Evolutionary conservation across 2,888 invertebrate genomes (phyloP).

Genomic region (Sturmia bella): DNA sequence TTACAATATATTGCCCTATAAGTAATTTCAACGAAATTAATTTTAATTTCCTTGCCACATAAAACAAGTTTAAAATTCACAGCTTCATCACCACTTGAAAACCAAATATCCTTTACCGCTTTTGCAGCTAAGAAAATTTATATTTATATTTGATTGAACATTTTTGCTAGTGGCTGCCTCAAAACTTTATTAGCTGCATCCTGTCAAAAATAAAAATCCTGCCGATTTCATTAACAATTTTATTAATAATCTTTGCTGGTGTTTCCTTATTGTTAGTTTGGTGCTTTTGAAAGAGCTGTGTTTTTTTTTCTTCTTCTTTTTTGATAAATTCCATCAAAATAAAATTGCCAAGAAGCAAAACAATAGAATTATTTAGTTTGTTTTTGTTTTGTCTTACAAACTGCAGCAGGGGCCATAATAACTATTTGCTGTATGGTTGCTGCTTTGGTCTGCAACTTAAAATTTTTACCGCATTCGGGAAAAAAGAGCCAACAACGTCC

Average conservation of each 20-base stretch:
- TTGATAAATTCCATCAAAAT: constrained; percentile 46
- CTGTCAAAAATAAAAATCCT: constrained; percentile 28
- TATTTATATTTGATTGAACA: too few species aligned
- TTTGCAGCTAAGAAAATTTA: too few species aligned
- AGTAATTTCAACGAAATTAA: too few species aligned
- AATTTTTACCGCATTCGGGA: constrained; percentile 50
- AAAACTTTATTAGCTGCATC: constrained; percentile 14
- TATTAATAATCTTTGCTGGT: constrained; percentile 37
- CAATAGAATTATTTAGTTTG: constrained; percentile 49
- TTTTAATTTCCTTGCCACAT: too few species aligned
- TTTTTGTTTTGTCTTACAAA: constrained; percentile 2
- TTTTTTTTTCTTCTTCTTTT: constrained; percentile 21
- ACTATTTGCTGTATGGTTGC: constrained; percentile 22
- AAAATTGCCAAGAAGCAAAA: constrained; percentile 40
- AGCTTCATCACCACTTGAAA: too few species aligned
- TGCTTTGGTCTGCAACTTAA: constrained; percentile 28
- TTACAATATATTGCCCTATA: too few species aligned
- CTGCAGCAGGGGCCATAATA: constrained; percentile 5
- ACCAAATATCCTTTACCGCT: too few species aligned
- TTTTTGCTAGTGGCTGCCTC: too few species aligned
- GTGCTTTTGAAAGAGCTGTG: constrained; percentile 14
- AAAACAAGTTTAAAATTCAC: too few species aligned
- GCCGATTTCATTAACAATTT: constrained; percentile 50
- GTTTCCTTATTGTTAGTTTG: constrained; percentile 21
- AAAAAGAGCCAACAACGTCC: background rate